Evolutionary conservation across 2,888 invertebrate genomes (phyloP), one percentile per base, ranked within the genome.

Genomic region (Antitype chi): DNA sequence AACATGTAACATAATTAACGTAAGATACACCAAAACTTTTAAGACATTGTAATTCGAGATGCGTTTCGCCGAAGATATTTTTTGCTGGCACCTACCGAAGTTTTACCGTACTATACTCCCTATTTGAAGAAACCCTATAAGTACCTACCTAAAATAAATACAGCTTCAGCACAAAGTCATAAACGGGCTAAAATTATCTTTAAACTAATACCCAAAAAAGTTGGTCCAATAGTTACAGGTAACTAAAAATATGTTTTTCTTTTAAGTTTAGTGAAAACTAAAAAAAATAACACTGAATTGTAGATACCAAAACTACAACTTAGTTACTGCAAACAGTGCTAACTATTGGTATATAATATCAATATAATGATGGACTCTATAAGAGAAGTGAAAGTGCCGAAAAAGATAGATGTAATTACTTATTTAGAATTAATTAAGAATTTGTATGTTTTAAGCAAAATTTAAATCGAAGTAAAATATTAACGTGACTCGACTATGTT

Each of bases 321-420:
- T 47, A 69, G 47, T 64, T 1, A 67, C 20, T 77, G 28, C 32
- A 66, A 64, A 62, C 67, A 76, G 69, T 75, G 71, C 49, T 70
- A 76, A 70, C 53, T 75, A 82, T 85, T 84, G 83, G 69, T 89
- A 87, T 89, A 60, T 70, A 80, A 88, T 88, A 88, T 85, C 87
- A 80, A 83, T 77, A 85, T 55, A 57, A 28, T 60, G 74, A 77
- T 72, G 74, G 63, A 86, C 84, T 87, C 85, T 84, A n/a, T 76
- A 67, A 82, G 81, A 87, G 90, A 75, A 84, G 80, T 84, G 86
- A 88, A 90, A 79, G 90, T 90, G 90, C 91, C 90, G 81, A 88
- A 88, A 81, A 89, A 72, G 67, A 38, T 88, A 89, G 78, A 66
- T 76, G 78, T 57, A 76, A 82, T 78, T 76, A 75, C 74, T 70